Base-by-base conservation (phyloP, 2,888 invertebrate species). In the Caenorhabditis sp. region DNA sequence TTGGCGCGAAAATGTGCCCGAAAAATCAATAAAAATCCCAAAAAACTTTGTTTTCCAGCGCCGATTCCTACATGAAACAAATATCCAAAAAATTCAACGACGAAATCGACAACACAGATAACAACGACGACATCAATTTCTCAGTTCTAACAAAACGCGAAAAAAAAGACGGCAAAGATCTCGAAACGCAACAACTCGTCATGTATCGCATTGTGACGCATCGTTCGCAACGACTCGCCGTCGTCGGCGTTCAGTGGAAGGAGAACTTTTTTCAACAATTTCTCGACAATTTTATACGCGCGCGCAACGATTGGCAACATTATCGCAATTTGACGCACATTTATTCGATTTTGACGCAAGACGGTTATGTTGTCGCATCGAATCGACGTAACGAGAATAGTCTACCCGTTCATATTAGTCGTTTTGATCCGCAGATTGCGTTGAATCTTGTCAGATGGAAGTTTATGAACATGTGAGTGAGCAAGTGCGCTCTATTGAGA, bases 161-260 rank as follows among this genome's bases (percentile, higher is more conserved):
- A 17, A 43, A 43, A 14, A 17, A 17, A 3, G 43, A 43, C 3
- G 43, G 43, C 2, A 10, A 59, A 54, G 73, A 49, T 49, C 66
- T 1, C 67, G 55, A 12, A 64, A 60, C 31, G 12, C 43, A 10
- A 14, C 5, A 43, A 43, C 60, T 72, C 27, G 51, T 73, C 31
- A 73, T 73, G 12, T 73, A n/a, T n/a, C n/a, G n/a, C n/a, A n/a
- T n/a, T n/a, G n/a, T n/a, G n/a, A n/a, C n/a, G n/a, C n/a, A n/a
- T n/a, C n/a, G n/a, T n/a, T n/a, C n/a, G n/a, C 70, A 73, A 23
- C 63, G 79, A 36, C 43, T 83, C 53, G 82, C 81, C 4, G 75
- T 79, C 14, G 80, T 84, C 1, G 84, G 83, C 17, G 76, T 76
- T 14, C 83, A 83, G 62, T 84, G 83, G 83, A 69, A 69, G 26